Evolutionary conservation across 1,140 invertebrate genomes (phyloP).

Genomic region (Bradynema listronoti): DNA sequence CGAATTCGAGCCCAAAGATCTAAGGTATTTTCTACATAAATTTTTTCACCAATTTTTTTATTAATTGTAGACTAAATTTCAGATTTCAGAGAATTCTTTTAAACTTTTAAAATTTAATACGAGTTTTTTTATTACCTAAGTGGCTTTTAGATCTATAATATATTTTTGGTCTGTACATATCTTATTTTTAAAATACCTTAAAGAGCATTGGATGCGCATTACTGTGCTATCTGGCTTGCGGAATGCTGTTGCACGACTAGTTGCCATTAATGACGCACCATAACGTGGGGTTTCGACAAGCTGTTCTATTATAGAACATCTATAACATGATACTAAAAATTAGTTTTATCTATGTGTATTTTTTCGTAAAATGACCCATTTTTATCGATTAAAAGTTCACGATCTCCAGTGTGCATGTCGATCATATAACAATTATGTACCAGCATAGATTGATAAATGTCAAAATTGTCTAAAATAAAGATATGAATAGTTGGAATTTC

Average conservation of each 20-base stretch:
- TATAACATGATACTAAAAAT: constrained; percentile 7
- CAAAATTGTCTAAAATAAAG: constrained; percentile 30
- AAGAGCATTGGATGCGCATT: constrained; percentile 23
- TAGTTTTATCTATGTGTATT: not conserved
- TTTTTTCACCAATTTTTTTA: too few species aligned
- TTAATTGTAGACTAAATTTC: too few species aligned
- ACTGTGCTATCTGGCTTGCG: constrained; percentile 22
- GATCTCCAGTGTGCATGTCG: constrained; percentile 20
- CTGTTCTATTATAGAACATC: constrained; percentile 26
- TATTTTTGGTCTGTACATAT: too few species aligned
- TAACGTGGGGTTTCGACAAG: constrained; percentile 31
- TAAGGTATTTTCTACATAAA: too few species aligned
- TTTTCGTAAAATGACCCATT: constrained; percentile 26
- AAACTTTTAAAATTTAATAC: too few species aligned
- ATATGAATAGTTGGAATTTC: constrained; percentile 16
- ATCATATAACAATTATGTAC: constrained; percentile 31
- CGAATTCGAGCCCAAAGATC: too few species aligned
- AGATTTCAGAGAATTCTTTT: too few species aligned
- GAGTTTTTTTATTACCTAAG: too few species aligned
- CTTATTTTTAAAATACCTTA: constrained; percentile 24
- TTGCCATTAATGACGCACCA: constrained; percentile 18
- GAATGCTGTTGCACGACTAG: constrained; percentile 20
- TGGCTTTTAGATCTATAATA: too few species aligned
- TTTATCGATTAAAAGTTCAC: constrained; percentile 33
- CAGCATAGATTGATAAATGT: constrained; percentile 34